These are phyloP conservation scores for Protaetia brevitarsis DNA, from an alignment of 1,140 invertebrate species.

Conservation along the genomic window DNA sequence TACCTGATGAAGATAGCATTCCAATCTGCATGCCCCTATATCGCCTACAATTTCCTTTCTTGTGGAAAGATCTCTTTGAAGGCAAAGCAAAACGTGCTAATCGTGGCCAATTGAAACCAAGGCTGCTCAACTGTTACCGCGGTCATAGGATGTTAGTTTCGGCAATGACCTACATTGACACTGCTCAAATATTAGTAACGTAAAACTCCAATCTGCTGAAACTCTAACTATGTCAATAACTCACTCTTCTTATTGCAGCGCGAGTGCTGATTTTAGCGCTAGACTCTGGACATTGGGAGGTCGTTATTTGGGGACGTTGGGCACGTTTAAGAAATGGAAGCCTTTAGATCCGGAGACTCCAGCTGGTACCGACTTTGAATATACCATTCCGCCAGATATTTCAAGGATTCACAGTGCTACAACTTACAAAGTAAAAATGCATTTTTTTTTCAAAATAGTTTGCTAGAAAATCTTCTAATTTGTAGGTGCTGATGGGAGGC, in stretches of 20 bases:
- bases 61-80: constrained; percentile 58
- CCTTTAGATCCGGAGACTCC: constrained; percentile 45
- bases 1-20: constrained; percentile 40
- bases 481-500: constrained; percentile 41
- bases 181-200: constrained; percentile 60
- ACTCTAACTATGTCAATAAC: neutral
- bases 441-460: neutral
- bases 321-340: constrained; percentile 61
- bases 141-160: constrained; percentile 61
- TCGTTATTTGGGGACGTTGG: constrained; percentile 66
- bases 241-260: constrained; percentile 48
- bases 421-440: constrained; percentile 55
- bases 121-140: constrained; percentile 63
- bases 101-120: constrained; percentile 57
- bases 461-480: neutral
- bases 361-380: constrained; percentile 38
- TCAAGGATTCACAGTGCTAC: constrained; percentile 63
- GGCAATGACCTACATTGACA: constrained; percentile 58
- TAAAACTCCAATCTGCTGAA: constrained; percentile 37
- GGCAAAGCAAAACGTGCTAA: constrained; percentile 62
- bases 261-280: constrained; percentile 68
- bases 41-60: constrained; percentile 66
- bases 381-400: constrained; percentile 62
- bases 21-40: constrained; percentile 57
- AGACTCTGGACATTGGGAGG: constrained; percentile 67